phyloP scores from a whole-genome alignment of 2,888 invertebrate species.

The Meliscaeva auricollis region DNA sequence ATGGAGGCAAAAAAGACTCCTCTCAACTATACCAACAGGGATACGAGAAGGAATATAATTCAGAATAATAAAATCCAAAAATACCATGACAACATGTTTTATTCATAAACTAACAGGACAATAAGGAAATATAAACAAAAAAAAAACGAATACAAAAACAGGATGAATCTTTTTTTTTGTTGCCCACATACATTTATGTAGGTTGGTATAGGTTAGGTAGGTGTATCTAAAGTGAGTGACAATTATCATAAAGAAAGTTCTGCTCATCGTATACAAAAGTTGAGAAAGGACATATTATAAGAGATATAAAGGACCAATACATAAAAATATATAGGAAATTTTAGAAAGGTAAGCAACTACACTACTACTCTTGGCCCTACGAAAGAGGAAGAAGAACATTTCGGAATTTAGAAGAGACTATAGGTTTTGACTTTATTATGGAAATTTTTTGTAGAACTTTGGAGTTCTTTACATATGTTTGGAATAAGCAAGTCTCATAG shows the following conservation, averaged over 20 bases:
- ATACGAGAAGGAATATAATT: constrained; percentile 50
- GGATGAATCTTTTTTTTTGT: constrained; percentile 46
- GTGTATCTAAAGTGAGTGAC: constrained; percentile 59
- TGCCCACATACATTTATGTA: neutral
- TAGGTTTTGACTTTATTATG: neutral
- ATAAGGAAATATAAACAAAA: constrained; percentile 42
- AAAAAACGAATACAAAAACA: constrained; percentile 21
- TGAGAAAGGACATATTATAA: constrained; percentile 33
- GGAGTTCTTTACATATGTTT: neutral
- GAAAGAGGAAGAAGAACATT: no score
- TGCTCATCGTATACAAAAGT: constrained; percentile 18
- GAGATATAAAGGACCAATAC: constrained; percentile 4
- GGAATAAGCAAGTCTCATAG: neutral
- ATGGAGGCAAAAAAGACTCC: constrained; percentile 24
- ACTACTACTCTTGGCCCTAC: no score
- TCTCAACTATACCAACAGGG: neutral
- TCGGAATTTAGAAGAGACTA: no score
- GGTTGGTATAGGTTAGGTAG: neutral
- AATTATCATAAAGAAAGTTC: constrained; percentile 64
- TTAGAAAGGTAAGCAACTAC: constrained; percentile 5
- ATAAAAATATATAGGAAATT: constrained; percentile 11
- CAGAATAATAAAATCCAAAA: constrained; percentile 67
- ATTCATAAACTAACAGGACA: constrained; percentile 63
- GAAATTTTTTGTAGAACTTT: neutral
- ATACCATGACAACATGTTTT: constrained; percentile 71